Evolutionary conservation across 2,113 vertebrate genomes (phyloP), one percentile per base, ranked within the genome.

Genomic region (Saccopteryx bilineata): DNA sequence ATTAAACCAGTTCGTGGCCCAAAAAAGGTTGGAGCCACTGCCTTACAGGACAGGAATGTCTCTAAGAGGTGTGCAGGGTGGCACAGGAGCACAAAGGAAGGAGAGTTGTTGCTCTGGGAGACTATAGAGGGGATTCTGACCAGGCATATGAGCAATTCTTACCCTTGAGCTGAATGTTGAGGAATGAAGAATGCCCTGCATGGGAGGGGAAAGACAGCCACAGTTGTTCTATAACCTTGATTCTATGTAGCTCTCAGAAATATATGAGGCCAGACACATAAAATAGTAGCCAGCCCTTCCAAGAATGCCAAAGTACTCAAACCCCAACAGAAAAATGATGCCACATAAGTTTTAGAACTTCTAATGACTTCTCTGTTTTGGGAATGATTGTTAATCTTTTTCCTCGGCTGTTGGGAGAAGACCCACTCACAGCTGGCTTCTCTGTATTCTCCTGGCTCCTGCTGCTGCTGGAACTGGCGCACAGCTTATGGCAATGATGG

Each of bases 301-400:
- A 2, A 0, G 39, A 83, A 26, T 23, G 65, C 28, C 74, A 46
- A 39, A 85, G 76, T 28, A 33, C 52, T 17, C 56, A 28, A 60
- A 11, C 17, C 54, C 82, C 76, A 39, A 23, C 26, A 48, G 74
- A 19, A 94, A 86, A 95, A 48, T 1, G 9, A 80, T 74, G 63
- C 18, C 72, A 19, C 17, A 9, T 56, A 14, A 46, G 63, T 66
- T 80, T 92, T 58, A 74, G 81, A 74, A 71, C 54, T 71, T 54
- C 28, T 15, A 23, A 48, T 5, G 76, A 23, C 52, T 80, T 19
- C 39, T 90, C 31, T 26, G 23, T 2, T 24, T 39, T 0, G 0
- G 63, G 58, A 96, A 87, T 72, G 21, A 58, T 72, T 79, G 75
- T 52, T 90, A 72, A 54, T 88, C 68, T 92, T 78, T 48, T 39